Evolutionary conservation across 1,140 invertebrate genomes (phyloP), one percentile per base, ranked within the genome.

Genomic region (Drosophila leontia): DNA sequence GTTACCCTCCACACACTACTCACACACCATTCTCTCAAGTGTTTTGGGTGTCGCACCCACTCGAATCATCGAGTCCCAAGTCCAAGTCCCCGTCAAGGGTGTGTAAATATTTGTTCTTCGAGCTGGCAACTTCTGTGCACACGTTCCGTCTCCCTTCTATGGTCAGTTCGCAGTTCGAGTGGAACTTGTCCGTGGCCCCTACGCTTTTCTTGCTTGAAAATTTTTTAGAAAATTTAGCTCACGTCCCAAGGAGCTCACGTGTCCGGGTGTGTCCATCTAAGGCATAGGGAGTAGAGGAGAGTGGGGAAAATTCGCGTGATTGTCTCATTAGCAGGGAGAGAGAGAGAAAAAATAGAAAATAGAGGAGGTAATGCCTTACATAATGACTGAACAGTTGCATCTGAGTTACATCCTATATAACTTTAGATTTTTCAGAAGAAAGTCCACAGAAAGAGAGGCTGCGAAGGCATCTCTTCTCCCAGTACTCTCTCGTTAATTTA

Each of bases 61-160:
- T 51, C 47, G 41, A 67, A 29, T 65, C 58, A 50, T 35, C 35
- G 55, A 32, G 67, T 62, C 32, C 37, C 56, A 8, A 13, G 34
- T 19, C 32, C 32, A 32, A 51, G 39, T 23, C 35, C 29, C n/a
- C 39, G 26, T 51, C 67, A 7, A 48, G 68, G 19, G 44, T 65
- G 70, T 74, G 80, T 78, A 87, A 87, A 88, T 87, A 88, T 87
- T 87, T 83, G 86, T 80, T 83, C 68, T 48, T 51, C 67, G 74
- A 88, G 77, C 83, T 71, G 51, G 62, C 80, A 88, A 79, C 71
- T 87, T 87, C 17, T 67, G 32, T 63, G 26, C 60, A 63, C 68
- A 76, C 75, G 57, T 67, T 68, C 44, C 44, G 8, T 23, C 1
- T 3, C 37, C 13, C 17, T 23, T 37, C 23, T 51, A 9, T 48